Evolutionary conservation across 92 coral and sea anemone genomes (phyloP).

Genomic region (Palythoa heliodiscus): DNA sequence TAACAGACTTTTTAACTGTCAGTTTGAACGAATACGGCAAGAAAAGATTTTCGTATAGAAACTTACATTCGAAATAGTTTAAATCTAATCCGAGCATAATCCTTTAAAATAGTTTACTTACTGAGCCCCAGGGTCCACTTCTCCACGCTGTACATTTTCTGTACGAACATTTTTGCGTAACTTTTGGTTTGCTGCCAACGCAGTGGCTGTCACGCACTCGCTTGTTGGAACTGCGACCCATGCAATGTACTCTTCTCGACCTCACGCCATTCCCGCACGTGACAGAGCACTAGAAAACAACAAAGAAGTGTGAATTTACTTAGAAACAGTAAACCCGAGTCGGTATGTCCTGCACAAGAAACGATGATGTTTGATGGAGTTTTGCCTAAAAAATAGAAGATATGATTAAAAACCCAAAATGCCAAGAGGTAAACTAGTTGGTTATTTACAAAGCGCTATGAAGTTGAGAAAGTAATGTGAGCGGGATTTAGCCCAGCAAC

Average conservation of each 20-base stretch:
- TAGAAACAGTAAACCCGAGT: background rate
- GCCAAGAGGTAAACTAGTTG: too few relatives aligned
- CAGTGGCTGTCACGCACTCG: constrained; percentile 21
- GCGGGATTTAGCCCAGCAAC: too few relatives aligned
- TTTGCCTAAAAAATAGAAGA: background rate
- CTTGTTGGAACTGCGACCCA: constrained; percentile 20
- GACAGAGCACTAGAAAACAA: constrained; percentile 20
- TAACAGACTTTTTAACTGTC: too few relatives aligned
- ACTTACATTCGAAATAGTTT: too few relatives aligned
- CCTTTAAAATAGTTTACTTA: background rate
- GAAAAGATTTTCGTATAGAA: too few relatives aligned
- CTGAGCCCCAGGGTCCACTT: constrained; percentile 36
- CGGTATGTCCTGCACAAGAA: background rate
- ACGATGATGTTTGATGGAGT: background rate
- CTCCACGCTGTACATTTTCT: constrained; percentile 33
- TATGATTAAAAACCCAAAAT: too few relatives aligned
- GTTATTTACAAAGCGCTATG: too few relatives aligned
- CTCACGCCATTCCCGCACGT: constrained; percentile 32
- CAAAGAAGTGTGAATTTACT: background rate
- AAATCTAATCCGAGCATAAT: too few relatives aligned
- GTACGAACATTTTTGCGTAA: constrained; percentile 3
- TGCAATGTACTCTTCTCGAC: constrained; percentile 26
- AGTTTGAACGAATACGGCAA: too few relatives aligned
- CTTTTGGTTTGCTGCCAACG: constrained; percentile 10
- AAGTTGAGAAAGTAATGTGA: too few relatives aligned